Percentiles rank a stretch among this genome's conserved stretches.
Conservation (phyloP, 2,888 invertebrate species). For the Ophioninae sp. region DNA sequence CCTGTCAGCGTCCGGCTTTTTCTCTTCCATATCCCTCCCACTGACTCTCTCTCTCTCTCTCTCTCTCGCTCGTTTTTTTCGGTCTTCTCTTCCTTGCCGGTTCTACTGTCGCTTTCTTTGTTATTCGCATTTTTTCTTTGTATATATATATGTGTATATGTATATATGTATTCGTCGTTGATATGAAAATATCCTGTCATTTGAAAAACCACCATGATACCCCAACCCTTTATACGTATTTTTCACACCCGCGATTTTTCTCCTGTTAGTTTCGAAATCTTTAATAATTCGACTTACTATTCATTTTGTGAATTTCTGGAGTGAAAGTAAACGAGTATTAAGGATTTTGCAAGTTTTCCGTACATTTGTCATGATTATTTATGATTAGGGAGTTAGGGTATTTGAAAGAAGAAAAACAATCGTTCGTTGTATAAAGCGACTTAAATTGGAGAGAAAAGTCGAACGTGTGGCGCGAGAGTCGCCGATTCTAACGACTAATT, state of each 20-base stretch:
- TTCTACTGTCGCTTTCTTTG: conserved; percentile 8
- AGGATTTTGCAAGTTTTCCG: too few species aligned
- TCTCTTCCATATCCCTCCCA: conserved; percentile 30
- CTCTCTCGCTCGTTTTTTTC: conserved; percentile 5
- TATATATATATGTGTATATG: conserved; percentile 2
- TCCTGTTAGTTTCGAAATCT: background rate
- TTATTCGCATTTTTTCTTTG: background rate
- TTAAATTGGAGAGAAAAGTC: too few species aligned
- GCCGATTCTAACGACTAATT: too few species aligned
- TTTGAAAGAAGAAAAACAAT: too few species aligned
- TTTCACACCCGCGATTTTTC: background rate
- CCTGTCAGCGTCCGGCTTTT: conserved; percentile 62
- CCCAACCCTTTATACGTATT: background rate
- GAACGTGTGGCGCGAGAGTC: too few species aligned
- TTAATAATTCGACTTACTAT: background rate
- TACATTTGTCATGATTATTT: too few species aligned
- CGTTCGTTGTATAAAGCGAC: too few species aligned
- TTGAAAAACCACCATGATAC: conserved; percentile 11
- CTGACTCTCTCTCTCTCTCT: conserved; percentile 25
- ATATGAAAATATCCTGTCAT: conserved; percentile 48
- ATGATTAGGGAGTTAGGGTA: too few species aligned
- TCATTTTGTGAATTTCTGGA: too few species aligned
- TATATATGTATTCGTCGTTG: conserved; percentile 34
- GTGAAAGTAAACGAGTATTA: too few species aligned
- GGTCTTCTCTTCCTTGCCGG: conserved; percentile 27